Conservation (phyloP, 23 tunicate species). For the Clavelina lepadiformis region DNA sequence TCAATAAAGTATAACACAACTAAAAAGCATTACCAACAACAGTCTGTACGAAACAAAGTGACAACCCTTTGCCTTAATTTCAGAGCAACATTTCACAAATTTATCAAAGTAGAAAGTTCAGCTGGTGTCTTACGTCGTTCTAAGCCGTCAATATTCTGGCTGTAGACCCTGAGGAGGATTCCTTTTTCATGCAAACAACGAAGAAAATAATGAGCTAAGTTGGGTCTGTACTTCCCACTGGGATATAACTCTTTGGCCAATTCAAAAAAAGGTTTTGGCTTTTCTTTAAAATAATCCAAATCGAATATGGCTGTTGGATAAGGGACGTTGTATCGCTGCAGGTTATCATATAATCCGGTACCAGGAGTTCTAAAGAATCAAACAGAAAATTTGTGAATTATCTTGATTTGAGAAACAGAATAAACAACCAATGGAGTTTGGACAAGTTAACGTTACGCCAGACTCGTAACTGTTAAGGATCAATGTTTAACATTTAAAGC, state of each 20-base stretch:
- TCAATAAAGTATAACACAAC: no score
- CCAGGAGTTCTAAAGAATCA: slow-evolving; percentile 73
- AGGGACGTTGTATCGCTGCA: slow-evolving; percentile 55
- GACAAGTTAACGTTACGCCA: no score
- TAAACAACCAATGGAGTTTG: no score
- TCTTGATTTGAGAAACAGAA: no score
- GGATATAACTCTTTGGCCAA: slow-evolving; percentile 88
- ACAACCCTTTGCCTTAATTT: no score
- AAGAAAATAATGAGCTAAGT: slow-evolving; percentile 67
- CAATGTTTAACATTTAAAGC: no score
- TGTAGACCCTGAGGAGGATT: slow-evolving; percentile 55
- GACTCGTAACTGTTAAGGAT: no score
- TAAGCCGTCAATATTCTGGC: slow-evolving; percentile 96
- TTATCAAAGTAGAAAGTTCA: no score
- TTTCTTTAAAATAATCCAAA: slow-evolving; percentile 62
- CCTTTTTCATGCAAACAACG: slow-evolving; percentile 70
- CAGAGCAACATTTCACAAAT: no score
- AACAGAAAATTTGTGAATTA: no score
- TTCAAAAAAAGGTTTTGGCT: slow-evolving; percentile 89
- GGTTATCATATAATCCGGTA: slow-evolving; percentile 82
- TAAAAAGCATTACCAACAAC: no score
- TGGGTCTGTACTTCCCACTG: slow-evolving; percentile 85
- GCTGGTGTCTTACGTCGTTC: slow-evolving; percentile 91
- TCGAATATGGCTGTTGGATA: slow-evolving; percentile 85
- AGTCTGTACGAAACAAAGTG: no score